Evolutionary conservation across 2,888 invertebrate genomes (phyloP).

Genomic region (Drosophila paramelanica): DNA sequence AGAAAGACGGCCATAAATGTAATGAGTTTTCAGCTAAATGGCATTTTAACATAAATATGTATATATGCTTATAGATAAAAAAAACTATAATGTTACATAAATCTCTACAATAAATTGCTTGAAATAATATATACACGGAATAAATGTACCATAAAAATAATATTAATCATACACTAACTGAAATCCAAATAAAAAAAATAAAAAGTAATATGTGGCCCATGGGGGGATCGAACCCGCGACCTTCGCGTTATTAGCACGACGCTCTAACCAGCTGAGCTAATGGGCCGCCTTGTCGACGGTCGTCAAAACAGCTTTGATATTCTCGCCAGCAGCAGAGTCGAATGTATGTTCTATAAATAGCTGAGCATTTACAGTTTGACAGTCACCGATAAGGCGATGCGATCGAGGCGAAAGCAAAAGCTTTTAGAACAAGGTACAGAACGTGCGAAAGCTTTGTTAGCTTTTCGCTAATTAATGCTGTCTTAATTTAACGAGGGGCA

Average conservation of each 20-base stretch:
- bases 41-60: conserved; percentile 40
- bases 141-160: not conserved
- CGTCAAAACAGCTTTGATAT: not conserved
- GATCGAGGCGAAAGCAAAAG: conserved; percentile 27
- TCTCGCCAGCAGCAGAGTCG: not conserved
- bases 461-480: conserved; percentile 33
- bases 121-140: not conserved
- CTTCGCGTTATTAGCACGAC: conserved; percentile 86
- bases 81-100: not conserved
- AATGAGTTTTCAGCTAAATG: conserved; percentile 41
- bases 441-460: conserved; percentile 22
- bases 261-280: conserved; percentile 86
- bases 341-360: conserved; percentile 13
- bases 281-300: conserved; percentile 73
- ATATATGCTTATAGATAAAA: conserved; percentile 1
- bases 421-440: conserved; percentile 1
- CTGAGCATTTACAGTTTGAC: conserved; percentile 6
- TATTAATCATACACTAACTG: too few relatives aligned
- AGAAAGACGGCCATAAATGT: conserved; percentile 22
- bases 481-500: conserved; percentile 42
- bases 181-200: not conserved
- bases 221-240: conserved; percentile 84
- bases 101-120: not conserved
- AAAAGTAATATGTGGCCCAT: conserved; percentile 24
- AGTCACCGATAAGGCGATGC: not conserved